A percentile compares a stretch with the other conserved stretches of the same genome.
phyloP scores from a whole-genome alignment of 2,888 invertebrate genomes.

The Tridacna crocea region DNA sequence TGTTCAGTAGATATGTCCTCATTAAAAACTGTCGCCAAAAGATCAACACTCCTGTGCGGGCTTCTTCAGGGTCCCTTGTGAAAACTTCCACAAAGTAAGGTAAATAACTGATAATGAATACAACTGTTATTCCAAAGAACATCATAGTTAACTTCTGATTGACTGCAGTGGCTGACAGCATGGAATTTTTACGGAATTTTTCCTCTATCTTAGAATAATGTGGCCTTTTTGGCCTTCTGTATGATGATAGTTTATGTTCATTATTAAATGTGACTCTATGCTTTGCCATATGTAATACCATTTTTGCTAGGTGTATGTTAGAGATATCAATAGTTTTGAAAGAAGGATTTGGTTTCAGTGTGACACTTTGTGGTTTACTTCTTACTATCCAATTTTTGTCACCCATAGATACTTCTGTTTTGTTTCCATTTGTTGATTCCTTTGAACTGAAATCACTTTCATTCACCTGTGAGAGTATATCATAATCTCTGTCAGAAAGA shows the following conservation, averaged over 20 bases:
- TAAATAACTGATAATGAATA: neutral
- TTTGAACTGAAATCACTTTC: no score
- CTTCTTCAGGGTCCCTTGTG: neutral
- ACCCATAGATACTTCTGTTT: no score
- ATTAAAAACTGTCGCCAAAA: slow-evolving; percentile 7
- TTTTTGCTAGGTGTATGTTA: neutral
- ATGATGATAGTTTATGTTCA: neutral
- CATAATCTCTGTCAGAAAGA: no score
- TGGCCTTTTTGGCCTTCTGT: neutral
- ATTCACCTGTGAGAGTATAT: no score
- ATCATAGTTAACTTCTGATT: slow-evolving; percentile 3
- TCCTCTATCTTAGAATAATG: neutral
- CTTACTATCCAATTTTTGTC: no score
- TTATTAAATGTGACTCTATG: neutral
- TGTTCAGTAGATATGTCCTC: slow-evolving; percentile 1
- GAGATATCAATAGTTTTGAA: no score
- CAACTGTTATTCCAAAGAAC: slow-evolving; percentile 1
- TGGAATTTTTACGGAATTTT: neutral
- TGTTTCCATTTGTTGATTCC: no score
- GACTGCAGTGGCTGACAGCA: neutral
- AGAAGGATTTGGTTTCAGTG: no score
- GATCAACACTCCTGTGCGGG: neutral
- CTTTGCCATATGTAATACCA: slow-evolving; percentile 1
- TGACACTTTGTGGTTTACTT: no score
- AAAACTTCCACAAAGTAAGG: slow-evolving; percentile 6